Evolutionary conservation across 2,113 vertebrate species (phyloP).

Genomic region (Anolis sagrei): DNA sequence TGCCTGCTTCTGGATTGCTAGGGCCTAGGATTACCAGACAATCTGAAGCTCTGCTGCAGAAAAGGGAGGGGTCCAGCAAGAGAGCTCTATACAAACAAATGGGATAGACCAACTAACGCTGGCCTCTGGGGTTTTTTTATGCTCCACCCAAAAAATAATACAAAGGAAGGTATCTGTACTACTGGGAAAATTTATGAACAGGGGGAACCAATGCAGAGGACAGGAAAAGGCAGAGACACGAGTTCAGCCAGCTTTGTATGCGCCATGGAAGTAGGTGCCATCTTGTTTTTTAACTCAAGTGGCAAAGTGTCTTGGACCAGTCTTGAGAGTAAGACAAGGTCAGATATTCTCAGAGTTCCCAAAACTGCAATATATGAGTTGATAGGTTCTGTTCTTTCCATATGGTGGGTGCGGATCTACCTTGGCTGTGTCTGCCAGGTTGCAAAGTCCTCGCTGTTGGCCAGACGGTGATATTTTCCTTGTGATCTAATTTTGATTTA

Average conservation of each 20-base stretch:
- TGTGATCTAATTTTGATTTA: constrained; percentile 18
- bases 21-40: no score
- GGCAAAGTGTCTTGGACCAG: not conserved
- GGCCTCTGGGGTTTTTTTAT: no score
- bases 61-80: no score
- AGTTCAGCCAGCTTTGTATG: not conserved
- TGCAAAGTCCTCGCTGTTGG: not conserved
- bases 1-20: no score
- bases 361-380: not conserved
- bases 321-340: not conserved
- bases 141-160: no score
- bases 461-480: constrained; percentile 3
- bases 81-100: no score
- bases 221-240: no score
- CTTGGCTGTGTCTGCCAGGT: not conserved
- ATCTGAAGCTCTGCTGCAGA: no score
- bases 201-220: no score
- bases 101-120: no score
- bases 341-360: not conserved
- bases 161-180: no score
- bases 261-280: not conserved
- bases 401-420: not conserved
- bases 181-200: no score
- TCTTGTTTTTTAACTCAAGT: not conserved
- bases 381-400: not conserved